Base-by-base conservation (phyloP, 2,888 invertebrate genomes). In the Calameuta pallipes region DNA sequence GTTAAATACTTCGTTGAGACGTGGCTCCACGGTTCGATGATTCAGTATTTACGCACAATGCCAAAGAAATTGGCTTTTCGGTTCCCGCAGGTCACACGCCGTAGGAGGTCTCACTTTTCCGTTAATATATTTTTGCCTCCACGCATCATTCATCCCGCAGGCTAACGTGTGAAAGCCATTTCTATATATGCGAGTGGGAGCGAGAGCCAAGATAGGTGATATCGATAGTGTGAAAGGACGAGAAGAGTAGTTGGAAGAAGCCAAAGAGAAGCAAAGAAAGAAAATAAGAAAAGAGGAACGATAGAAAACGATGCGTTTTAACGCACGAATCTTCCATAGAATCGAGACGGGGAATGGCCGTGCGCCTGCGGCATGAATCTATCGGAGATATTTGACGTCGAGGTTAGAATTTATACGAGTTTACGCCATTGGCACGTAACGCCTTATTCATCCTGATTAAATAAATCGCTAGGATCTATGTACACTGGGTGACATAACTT, bases 41-140 rank as follows among this genome's bases (percentile, higher is more conserved):
- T 89, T 87, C 88, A 86, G 87, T 89, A 89, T 87, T 89, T 87
- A 89, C 86, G 84, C 82, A 90, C 89, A 90, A 89, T 88, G 81
- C 83, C 83, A 79, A 80, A 86, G 88, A 86, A 89, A 89, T 89
- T 88, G 89, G 84, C 87, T 87, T 85, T 83, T 83, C 82, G 83
- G 82, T 83, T 80, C 86, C 86, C 85, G 86, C 85, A 87, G 82
- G 82, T 85, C 81, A 83, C 77, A 82, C 87, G 35, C 88, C 80
- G 76, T 86, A 87, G 89, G 90, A 88, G 89, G 88, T 87, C 87
- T 80, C 79, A 76, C 76, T 81, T 84, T 84, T 85, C 79, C 83
- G 81, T 80, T 77, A 81, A 77, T 81, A 73, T 78, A 77, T 79
- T 76, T 78, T 78, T 69, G 78, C 69, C 70, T 78, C 76, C 73